phyloP scores from a whole-genome alignment of 2,113 vertebrate species.

The Tylochromis polylepis region DNA sequence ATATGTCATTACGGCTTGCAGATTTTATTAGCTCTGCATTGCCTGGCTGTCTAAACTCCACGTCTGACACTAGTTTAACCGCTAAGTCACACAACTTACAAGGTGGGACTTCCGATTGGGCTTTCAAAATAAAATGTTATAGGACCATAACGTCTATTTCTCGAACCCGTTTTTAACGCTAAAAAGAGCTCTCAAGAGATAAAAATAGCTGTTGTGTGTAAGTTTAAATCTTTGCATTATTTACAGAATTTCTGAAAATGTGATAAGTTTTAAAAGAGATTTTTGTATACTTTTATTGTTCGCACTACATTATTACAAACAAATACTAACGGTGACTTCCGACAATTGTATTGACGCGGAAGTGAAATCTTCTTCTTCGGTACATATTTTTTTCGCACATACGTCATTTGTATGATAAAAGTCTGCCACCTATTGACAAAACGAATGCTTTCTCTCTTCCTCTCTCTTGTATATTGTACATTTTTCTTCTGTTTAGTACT shows the following conservation, averaged over 20 bases:
- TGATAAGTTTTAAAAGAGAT: accelerated
- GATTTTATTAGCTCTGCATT: neutral
- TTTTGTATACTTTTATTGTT: neutral
- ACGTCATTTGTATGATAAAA: too few relatives aligned
- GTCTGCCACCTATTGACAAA: neutral
- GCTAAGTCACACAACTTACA: accelerated
- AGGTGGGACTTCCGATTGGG: neutral
- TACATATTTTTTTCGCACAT: neutral
- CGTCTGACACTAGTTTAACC: constrained; percentile 6
- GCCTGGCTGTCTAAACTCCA: constrained; percentile 14
- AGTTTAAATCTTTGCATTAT: neutral
- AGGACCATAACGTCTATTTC: neutral
- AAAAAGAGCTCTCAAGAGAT: neutral
- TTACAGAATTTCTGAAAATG: neutral
- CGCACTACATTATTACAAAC: neutral
- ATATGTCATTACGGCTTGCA: neutral
- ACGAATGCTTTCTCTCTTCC: neutral
- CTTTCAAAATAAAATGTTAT: constrained; percentile 16
- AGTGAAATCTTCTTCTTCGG: constrained; percentile 1
- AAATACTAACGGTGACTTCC: neutral
- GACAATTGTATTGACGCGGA: neutral
- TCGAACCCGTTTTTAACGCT: neutral
- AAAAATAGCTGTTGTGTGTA: neutral
- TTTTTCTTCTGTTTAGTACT: neutral
- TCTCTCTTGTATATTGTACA: neutral